These are phyloP conservation scores for Balaenoptera acutorostrata DNA, from an alignment of 2,113 vertebrate genomes.

Conservation along the genomic window DNA sequence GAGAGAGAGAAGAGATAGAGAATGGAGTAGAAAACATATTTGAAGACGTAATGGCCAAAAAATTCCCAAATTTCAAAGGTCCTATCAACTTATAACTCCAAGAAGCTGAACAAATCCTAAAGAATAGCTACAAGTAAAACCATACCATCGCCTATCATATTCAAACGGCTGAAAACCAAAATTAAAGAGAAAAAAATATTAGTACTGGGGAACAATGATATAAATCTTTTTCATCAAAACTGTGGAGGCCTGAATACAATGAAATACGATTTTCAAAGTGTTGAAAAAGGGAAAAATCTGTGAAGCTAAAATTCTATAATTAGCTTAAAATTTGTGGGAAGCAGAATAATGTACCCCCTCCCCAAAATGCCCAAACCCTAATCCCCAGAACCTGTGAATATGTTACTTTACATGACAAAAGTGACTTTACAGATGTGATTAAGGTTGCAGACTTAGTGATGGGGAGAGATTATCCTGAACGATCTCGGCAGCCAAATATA, in stretches of 20 bases:
- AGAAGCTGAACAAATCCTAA: neutral
- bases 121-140: neutral
- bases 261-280: neutral
- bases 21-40: neutral
- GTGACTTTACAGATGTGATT: neutral
- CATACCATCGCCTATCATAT: neutral
- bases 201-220: rapidly evolving
- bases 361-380: neutral
- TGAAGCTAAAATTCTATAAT: neutral
- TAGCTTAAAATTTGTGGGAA: neutral
- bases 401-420: neutral
- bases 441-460: neutral
- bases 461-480: neutral
- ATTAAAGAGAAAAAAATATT: neutral
- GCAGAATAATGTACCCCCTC: neutral
- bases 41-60: neutral
- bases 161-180: neutral
- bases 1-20: neutral
- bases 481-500: neutral
- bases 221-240: neutral
- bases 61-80: neutral
- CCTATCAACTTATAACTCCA: neutral
- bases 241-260: neutral
- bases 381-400: neutral
- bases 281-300: neutral